These are phyloP conservation scores for Cyaniris semiargus DNA, from an alignment of 2,888 invertebrate species.

Conservation along the genomic window DNA sequence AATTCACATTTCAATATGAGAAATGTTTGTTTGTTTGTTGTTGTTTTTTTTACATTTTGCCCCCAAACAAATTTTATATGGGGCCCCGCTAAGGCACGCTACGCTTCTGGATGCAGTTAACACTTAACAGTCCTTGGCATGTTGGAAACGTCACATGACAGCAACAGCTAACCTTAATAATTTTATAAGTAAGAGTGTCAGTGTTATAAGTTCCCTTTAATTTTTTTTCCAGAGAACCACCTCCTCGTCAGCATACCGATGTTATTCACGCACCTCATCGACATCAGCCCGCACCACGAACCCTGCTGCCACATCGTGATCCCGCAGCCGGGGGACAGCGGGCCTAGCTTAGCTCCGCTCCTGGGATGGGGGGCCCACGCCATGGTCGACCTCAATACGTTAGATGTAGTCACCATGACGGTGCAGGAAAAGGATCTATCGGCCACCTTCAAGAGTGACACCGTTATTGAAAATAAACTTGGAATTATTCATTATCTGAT, in stretches of 20 bases:
- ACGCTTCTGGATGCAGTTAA: too few relatives aligned
- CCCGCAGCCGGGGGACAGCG: constrained; percentile 77
- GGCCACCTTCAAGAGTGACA: constrained; percentile 85
- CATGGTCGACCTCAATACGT: constrained; percentile 84
- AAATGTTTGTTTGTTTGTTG: too few relatives aligned
- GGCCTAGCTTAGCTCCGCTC: constrained; percentile 85
- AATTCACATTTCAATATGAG: too few relatives aligned
- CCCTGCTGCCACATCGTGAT: constrained; percentile 90
- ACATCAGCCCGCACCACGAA: constrained; percentile 91
- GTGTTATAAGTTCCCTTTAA: too few relatives aligned
- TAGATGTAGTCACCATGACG: constrained; percentile 85
- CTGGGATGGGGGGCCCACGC: constrained; percentile 76
- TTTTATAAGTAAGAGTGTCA: too few relatives aligned
- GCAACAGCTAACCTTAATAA: too few relatives aligned
- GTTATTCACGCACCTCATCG: constrained; percentile 91
- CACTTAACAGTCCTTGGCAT: too few relatives aligned
- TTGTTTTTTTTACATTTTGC: too few relatives aligned
- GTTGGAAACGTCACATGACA: too few relatives aligned
- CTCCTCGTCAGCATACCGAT: constrained; percentile 91
- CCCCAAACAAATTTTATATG: too few relatives aligned
- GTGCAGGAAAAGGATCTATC: constrained; percentile 84
- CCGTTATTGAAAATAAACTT: constrained; percentile 85
- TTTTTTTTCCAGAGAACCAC: constrained; percentile 84
- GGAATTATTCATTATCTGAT: constrained; percentile 92
- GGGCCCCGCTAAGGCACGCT: too few relatives aligned